A percentile compares a stretch with the other conserved stretches of the same genome.
Conservation (phyloP, 2,113 vertebrate species). For the Aegotheles bennettii region DNA sequence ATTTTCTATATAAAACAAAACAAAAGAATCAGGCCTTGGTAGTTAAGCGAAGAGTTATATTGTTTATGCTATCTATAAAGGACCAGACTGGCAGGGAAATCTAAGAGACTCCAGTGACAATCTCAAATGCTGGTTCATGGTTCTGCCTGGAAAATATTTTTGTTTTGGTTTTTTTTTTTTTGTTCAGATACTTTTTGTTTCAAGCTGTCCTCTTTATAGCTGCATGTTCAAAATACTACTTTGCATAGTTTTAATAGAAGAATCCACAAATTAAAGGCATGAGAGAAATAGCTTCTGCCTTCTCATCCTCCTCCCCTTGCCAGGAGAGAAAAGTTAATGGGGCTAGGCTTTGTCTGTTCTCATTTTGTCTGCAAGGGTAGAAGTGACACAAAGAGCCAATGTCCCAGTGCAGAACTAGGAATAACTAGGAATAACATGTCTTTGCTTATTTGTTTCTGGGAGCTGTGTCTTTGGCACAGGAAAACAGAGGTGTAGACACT, state of each 20-base stretch:
- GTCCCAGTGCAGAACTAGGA: neutral
- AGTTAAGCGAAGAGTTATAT: neutral
- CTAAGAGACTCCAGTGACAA: neutral
- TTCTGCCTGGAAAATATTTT: neutral
- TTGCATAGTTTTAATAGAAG: neutral
- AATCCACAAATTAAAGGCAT: neutral
- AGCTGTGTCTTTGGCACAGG: neutral
- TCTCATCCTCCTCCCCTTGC: neutral
- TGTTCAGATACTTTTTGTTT: neutral
- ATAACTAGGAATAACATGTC: neutral
- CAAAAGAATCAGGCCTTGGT: constrained; percentile 29
- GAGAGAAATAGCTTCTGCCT: neutral
- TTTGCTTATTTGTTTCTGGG: neutral
- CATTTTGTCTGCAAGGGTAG: neutral
- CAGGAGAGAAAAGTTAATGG: neutral
- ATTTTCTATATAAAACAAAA: constrained; percentile 51
- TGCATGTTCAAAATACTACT: neutral
- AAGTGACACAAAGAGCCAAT: neutral
- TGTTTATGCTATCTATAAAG: constrained; percentile 42
- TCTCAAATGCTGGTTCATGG: neutral
- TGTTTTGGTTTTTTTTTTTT: neutral
- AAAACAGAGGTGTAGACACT: neutral
- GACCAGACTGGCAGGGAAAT: constrained; percentile 6
- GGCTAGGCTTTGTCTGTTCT: neutral
- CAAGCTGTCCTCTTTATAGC: neutral